phyloP scores from a whole-genome alignment of 2,797 vertebrate species.

The Australoheros facetus region DNA sequence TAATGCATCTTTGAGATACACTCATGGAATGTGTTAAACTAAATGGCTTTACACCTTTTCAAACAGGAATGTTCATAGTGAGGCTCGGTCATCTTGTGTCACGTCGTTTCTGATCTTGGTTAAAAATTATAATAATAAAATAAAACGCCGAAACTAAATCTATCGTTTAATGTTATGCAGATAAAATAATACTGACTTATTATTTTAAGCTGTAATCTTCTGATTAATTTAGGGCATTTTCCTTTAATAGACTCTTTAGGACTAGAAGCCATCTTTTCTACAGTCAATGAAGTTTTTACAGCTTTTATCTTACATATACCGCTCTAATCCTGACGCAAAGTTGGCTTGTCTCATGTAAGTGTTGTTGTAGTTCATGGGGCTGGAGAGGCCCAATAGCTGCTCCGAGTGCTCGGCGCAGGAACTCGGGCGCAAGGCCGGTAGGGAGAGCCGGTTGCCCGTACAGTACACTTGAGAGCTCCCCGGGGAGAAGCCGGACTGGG shows the following conservation, averaged over 20 bases:
- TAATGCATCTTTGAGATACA: constrained; percentile 38
- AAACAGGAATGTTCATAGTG: constrained; percentile 47
- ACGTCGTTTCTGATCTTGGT: background rate
- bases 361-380: constrained; percentile 85
- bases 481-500: constrained; percentile 85
- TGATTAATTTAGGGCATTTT: background rate
- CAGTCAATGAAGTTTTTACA: background rate
- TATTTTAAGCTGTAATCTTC: background rate
- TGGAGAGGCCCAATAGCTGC: constrained; percentile 85
- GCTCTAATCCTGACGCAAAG: constrained; percentile 88
- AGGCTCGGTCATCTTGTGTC: constrained; percentile 42
- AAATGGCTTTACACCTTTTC: constrained; percentile 66
- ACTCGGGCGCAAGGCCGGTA: constrained; percentile 81
- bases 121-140: background rate
- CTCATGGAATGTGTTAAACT: constrained; percentile 62
- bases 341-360: constrained; percentile 89
- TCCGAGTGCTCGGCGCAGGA: constrained; percentile 88
- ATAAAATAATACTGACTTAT: background rate
- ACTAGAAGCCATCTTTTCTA: background rate
- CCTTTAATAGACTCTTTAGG: background rate
- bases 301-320: constrained; percentile 85
- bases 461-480: constrained; percentile 86
- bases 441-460: constrained; percentile 81
- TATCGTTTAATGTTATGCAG: background rate
- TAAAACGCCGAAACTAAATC: background rate